Percentiles rank a stretch among this genome's conserved stretches.
Evolutionary conservation across 2,797 vertebrate genomes (phyloP).

Genomic region (Kryptopterus vitreolus): DNA sequence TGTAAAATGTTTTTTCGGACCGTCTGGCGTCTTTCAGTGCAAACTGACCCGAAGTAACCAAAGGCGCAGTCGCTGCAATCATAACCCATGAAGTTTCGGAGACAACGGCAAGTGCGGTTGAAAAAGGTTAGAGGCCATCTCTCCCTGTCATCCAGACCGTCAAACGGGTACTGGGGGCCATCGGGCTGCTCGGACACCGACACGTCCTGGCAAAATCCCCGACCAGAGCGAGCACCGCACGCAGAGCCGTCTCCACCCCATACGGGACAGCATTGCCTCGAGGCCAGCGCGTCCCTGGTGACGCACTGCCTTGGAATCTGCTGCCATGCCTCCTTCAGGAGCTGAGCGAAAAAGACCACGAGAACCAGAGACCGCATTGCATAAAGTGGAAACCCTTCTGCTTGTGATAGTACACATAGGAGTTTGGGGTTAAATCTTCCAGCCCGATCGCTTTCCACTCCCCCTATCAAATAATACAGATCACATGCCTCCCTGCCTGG

Average conservation of each 20-base stretch:
- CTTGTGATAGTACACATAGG: not conserved
- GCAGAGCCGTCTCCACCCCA: slow-evolving; percentile 84
- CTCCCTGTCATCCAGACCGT: slow-evolving; percentile 88
- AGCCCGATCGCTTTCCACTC: not conserved
- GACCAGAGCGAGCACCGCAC: slow-evolving; percentile 82
- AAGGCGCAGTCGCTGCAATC: slow-evolving; percentile 86
- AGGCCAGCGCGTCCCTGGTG: slow-evolving; percentile 69
- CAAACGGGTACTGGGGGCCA: slow-evolving; percentile 88
- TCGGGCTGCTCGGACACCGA: slow-evolving; percentile 71
- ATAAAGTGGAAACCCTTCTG: slow-evolving; percentile 49
- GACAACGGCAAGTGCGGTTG: slow-evolving; percentile 86
- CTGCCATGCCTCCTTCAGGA: slow-evolving; percentile 53
- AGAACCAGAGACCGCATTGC: slow-evolving; percentile 64
- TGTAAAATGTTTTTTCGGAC: slow-evolving; percentile 84
- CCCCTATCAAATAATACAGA: slow-evolving; percentile 30
- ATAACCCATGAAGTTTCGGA: slow-evolving; percentile 87
- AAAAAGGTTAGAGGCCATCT: slow-evolving; percentile 91
- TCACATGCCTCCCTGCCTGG: slow-evolving; percentile 47
- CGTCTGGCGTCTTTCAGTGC: slow-evolving; percentile 73
- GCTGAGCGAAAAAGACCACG: slow-evolving; percentile 59
- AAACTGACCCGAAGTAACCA: slow-evolving; percentile 79
- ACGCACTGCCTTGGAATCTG: slow-evolving; percentile 88
- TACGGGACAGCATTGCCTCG: slow-evolving; percentile 85
- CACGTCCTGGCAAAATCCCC: slow-evolving; percentile 83
- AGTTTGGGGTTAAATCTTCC: slow-evolving; percentile 5